These are phyloP conservation scores for Sycophaga agraensis DNA, from an alignment of 1,140 invertebrate species.

Conservation along the genomic window DNA sequence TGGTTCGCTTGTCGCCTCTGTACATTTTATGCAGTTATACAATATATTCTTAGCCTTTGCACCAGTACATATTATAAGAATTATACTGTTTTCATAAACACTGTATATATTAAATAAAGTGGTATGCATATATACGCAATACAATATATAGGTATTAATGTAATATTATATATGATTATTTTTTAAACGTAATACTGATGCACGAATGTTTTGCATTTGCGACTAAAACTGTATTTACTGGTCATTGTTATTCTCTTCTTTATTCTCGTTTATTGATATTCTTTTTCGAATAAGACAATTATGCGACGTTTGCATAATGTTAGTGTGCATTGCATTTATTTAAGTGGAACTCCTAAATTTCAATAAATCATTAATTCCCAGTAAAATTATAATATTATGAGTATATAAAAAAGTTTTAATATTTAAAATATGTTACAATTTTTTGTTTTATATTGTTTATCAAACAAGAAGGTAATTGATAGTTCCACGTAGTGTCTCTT, in stretches of 20 bases:
- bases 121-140: conserved; percentile 41
- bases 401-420: too few species aligned
- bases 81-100: conserved; percentile 33
- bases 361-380: too few species aligned
- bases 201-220: conserved; percentile 38
- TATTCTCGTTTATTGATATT: conserved; percentile 10
- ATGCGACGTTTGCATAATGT: too few species aligned
- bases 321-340: too few species aligned
- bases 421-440: too few species aligned
- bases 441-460: too few species aligned
- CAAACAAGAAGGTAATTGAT: too few species aligned
- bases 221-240: conserved; percentile 35
- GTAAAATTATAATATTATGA: too few species aligned
- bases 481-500: too few species aligned
- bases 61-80: conserved; percentile 25
- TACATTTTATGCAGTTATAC: conserved; percentile 22
- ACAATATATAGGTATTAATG: conserved; percentile 50
- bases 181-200: conserved; percentile 54
- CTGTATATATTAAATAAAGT: conserved; percentile 48
- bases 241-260: conserved; percentile 13
- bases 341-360: too few species aligned
- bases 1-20: conserved; percentile 7
- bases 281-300: too few species aligned
- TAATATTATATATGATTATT: conserved; percentile 50
- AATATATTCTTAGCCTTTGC: conserved; percentile 29